Base-by-base conservation (phyloP, 2,888 invertebrate species). In the Drosophila pegasa region DNA sequence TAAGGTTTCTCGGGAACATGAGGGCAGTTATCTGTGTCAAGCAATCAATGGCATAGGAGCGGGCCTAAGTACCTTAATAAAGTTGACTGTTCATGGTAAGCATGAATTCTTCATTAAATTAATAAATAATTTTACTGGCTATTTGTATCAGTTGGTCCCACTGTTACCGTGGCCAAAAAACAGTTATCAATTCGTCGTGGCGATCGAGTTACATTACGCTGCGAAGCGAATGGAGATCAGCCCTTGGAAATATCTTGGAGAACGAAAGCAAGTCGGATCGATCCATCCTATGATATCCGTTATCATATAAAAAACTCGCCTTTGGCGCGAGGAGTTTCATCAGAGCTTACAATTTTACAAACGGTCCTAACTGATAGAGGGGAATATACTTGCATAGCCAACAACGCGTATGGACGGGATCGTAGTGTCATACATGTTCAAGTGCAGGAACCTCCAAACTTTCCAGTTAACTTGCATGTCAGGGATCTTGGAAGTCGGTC, bases 321-420 rank as follows among this genome's bases (percentile, higher is more conserved):
- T 1, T 75, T 92, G 0, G 88, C 90, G 16, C 90, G 91, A 22
- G 93, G 93, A 5, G 80, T 93, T n/a, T 91, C 93, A 14, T 95
- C 94, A 0, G 94, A 94, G 78, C 86, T 95, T 71, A 93, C 93
- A 2, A 93, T 95, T 56, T 88, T 92, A 9, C 94, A 94, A 48
- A 93, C 94, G 8, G 91, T 92, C 16, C 89, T 93, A 20, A 91
- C 92, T 18, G 94, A 93, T 79, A 92, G 94, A 9, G 94, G 94
- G 3, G 94, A 95, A 83, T 95, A 94, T 87, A 93, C 93, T 2
- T 95, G 95, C 85, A 93, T 93, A 29, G 95, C 94, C 3, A 93
- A 93, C 65, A 95, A 95, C 89, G 93, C 93, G 0, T 95, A 94
- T 88, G 95, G 95, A 0, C 93, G 94, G 60, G 95, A 94, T 78